Conservation (phyloP, 2,888 invertebrate genomes). For the Chaetoderma sp. region DNA sequence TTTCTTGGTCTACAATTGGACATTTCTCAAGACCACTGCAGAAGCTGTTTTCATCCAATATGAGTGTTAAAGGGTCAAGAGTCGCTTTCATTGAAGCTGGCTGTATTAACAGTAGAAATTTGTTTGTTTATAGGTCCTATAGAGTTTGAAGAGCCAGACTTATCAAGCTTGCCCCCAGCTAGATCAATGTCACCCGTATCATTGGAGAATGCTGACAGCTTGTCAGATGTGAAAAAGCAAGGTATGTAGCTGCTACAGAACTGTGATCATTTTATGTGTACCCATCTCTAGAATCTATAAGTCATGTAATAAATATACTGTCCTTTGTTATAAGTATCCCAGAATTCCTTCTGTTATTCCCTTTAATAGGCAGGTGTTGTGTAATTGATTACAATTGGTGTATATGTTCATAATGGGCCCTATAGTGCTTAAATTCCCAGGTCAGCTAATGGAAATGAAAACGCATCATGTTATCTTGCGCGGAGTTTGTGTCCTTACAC, state of each 20-base stretch:
- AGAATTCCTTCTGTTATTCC: no score
- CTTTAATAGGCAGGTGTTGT: no score
- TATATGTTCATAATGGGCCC: no score
- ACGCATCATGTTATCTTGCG: no score
- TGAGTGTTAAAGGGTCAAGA: background rate
- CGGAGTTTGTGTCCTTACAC: no score
- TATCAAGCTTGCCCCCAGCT: slow-evolving; percentile 59
- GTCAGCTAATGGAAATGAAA: no score
- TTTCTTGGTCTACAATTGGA: background rate
- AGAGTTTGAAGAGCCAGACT: slow-evolving; percentile 71
- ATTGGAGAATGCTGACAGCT: slow-evolving; percentile 50
- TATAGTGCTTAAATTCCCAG: no score
- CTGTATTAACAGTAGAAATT: no score
- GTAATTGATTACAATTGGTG: no score
- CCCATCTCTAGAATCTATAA: background rate
- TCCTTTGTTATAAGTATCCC: no score
- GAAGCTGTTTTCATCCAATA: background rate
- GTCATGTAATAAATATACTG: background rate
- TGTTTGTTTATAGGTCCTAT: slow-evolving; percentile 67
- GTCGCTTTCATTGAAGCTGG: background rate
- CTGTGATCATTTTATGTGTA: background rate
- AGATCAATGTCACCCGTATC: slow-evolving; percentile 59
- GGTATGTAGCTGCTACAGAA: no score
- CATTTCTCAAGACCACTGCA: background rate
- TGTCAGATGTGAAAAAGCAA: slow-evolving; percentile 47